These are phyloP conservation scores for Catocala fraxini DNA, from an alignment of 2,888 invertebrate species.

Conservation along the genomic window DNA sequence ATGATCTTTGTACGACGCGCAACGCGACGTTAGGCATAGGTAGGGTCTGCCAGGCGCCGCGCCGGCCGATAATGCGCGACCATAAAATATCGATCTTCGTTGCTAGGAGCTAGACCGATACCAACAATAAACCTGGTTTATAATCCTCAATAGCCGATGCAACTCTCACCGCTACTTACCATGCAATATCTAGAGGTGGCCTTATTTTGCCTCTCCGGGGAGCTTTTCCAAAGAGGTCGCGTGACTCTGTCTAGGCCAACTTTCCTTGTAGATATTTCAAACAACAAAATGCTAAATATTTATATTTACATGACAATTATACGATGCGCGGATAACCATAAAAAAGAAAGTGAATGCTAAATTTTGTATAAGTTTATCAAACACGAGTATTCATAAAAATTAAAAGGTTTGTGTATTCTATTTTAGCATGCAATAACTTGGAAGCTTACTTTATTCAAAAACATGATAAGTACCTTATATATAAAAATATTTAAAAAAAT, in stretches of 20 bases:
- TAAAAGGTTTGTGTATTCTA: background rate
- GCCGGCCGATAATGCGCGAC: slow-evolving; percentile 44
- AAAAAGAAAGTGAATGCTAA: slow-evolving; percentile 42
- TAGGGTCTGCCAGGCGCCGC: slow-evolving; percentile 30
- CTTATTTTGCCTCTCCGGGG: slow-evolving; percentile 41
- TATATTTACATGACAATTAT: slow-evolving; percentile 25
- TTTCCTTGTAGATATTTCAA: slow-evolving; percentile 38
- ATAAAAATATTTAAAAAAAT: no score
- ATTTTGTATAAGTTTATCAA: slow-evolving; percentile 3
- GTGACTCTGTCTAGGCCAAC: slow-evolving; percentile 35
- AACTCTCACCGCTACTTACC: slow-evolving; percentile 58
- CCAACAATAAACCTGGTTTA: slow-evolving; percentile 75
- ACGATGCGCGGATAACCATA: slow-evolving; percentile 27
- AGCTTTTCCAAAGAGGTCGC: slow-evolving; percentile 43
- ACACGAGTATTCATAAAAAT: slow-evolving; percentile 15
- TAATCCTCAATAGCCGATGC: slow-evolving; percentile 64
- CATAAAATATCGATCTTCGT: slow-evolving; percentile 68
- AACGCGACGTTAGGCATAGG: slow-evolving; percentile 1
- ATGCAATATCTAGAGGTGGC: slow-evolving; percentile 39
- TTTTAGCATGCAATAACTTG: slow-evolving; percentile 1
- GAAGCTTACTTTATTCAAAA: no score
- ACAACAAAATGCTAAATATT: slow-evolving; percentile 22
- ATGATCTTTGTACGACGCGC: slow-evolving; percentile 14
- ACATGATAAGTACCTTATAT: no score
- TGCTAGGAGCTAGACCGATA: slow-evolving; percentile 63